Percentiles rank a stretch among this genome's conserved stretches.
Evolutionary conservation across 2,113 vertebrate genomes (phyloP).

Genomic region (western clawed frog (Xenopus tropicalis)): DNA sequence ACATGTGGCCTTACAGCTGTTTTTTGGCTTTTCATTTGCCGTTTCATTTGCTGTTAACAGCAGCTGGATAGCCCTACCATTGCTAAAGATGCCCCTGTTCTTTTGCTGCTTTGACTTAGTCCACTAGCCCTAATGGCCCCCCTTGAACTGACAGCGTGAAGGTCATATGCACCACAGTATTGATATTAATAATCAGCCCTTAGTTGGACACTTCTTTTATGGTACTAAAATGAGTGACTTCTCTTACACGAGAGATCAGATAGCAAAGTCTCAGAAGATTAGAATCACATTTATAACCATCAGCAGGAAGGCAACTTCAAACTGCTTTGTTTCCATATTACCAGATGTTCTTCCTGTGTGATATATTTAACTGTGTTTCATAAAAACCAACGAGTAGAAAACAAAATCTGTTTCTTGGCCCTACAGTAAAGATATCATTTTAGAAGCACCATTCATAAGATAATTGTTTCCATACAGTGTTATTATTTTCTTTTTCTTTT

Average conservation of each 20-base stretch:
- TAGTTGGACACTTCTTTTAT: too few species aligned
- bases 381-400: not conserved
- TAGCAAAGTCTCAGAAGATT: slow-evolving; percentile 16
- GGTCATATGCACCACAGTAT: too few species aligned
- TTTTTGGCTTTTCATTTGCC: too few species aligned
- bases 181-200: too few species aligned
- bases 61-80: too few species aligned
- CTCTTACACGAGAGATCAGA: not conserved
- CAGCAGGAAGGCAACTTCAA: not conserved
- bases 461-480: not conserved
- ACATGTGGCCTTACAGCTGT: too few species aligned
- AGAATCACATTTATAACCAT: slow-evolving; percentile 12
- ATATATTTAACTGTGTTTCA: slow-evolving; percentile 8
- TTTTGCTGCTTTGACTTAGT: too few species aligned
- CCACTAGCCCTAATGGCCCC: too few species aligned
- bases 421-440: not conserved
- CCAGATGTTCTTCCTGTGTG: slow-evolving; percentile 20
- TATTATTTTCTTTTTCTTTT: not conserved
- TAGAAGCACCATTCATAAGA: not conserved
- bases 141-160: too few species aligned
- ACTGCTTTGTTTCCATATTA: slow-evolving; percentile 6
- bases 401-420: not conserved
- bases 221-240: not conserved
- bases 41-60: too few species aligned
- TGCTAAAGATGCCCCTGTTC: too few species aligned